phyloP scores from a whole-genome alignment of 2,888 invertebrate genomes.

The Leucophenga montana region DNA sequence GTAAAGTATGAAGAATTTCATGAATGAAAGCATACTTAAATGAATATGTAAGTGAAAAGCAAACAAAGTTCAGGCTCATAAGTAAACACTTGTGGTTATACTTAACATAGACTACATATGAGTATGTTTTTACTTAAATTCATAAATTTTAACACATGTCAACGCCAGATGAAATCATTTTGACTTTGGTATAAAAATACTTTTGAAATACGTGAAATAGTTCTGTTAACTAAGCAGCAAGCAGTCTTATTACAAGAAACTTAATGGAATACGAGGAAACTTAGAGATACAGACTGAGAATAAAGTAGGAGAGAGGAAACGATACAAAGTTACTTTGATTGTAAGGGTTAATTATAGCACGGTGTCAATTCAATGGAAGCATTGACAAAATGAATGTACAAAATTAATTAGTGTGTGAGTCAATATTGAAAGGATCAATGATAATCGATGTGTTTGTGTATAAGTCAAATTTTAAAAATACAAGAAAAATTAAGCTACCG shows the following conservation, averaged over 20 bases:
- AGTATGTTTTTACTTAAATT: not conserved
- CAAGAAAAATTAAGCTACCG: too few species aligned
- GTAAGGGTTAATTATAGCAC: constrained; percentile 15
- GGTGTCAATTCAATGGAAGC: not conserved
- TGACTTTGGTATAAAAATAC: constrained; percentile 12
- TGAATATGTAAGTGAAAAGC: not conserved
- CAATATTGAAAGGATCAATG: not conserved
- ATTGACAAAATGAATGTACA: not conserved
- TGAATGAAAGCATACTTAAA: constrained; percentile 7
- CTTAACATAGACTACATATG: too few species aligned
- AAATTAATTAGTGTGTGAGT: too few species aligned
- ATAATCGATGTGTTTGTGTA: not conserved
- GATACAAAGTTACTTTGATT: not conserved
- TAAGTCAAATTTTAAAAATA: too few species aligned
- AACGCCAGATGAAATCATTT: not conserved
- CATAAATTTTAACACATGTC: not conserved
- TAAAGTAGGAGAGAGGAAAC: too few species aligned
- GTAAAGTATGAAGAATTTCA: constrained; percentile 1
- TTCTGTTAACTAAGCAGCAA: not conserved
- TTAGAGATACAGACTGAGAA: too few species aligned
- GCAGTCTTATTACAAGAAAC: too few species aligned
- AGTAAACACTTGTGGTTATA: too few species aligned
- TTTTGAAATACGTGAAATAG: constrained; percentile 1
- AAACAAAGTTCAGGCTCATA: too few species aligned
- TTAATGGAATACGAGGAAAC: too few species aligned